Evolutionary conservation across 2,113 vertebrate species (phyloP), one percentile per base, ranked within the genome.

Genomic region (Burhinus oedicnemus): DNA sequence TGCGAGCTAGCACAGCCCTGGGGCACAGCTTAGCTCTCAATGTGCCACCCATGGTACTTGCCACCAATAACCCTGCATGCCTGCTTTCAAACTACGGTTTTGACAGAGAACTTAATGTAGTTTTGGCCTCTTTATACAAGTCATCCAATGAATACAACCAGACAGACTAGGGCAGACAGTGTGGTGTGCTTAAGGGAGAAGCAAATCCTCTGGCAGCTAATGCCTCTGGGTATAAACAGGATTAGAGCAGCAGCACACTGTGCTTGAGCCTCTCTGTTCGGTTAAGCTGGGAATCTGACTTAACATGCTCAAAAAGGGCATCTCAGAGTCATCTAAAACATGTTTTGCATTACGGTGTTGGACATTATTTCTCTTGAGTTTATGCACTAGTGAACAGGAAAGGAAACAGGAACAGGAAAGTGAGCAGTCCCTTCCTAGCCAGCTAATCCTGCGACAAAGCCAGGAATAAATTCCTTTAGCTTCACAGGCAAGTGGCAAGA

Each of bases 11-110:
- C 36, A 34, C 1, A 0, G 82, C 57, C 29, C 15, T 19, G 12
- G 36, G 44, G 15, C 55, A 64, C 76, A 89, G 87, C 68, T 47
- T 14, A 61, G 54, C 25, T n/a, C 32, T 18, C 49, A n/a, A 14
- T 0, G 4, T 38, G 27, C 20, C 68, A 36, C 72, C 45, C 62
- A 2, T 1, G 3, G 18, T 1, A 12, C 23, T 10, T 14, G 14
- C 2, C 34, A 32, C 30, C 4, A 36, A 5, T 7, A 75, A 38
- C 16, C 44, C 42, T 3, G 0, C 32, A 21, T 49, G 57, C n/a
- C 32, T n/a, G 55, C 82, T 65, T 44, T 45, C 42, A 38, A 40
- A 40, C 29, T 26, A 18, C 4, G 16, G 40, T 17, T 85, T 42
- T 42, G 71, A 78, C 71, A n/a, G 34, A 49, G 34, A 77, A 20